Evolutionary conservation across 2,113 vertebrate species (phyloP).

Genomic region (Vidua chalybeata): DNA sequence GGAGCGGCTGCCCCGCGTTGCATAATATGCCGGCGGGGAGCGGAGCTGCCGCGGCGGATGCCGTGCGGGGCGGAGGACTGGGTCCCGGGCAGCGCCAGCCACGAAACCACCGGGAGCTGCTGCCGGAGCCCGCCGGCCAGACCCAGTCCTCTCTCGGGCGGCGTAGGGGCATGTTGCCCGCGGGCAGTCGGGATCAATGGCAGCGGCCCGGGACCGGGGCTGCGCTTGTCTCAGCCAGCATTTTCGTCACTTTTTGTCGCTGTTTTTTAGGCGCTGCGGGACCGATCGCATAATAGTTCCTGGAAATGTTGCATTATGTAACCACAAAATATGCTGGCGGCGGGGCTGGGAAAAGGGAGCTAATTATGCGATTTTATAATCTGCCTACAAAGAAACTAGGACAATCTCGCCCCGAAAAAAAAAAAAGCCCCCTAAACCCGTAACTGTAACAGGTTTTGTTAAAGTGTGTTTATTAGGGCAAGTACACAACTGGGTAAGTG

Average conservation of each 20-base stretch:
- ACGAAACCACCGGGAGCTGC: background rate
- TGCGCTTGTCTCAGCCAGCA: background rate
- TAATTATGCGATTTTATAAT: constrained; percentile 12
- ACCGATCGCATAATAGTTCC: constrained; percentile 18
- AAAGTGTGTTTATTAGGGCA: constrained; percentile 29
- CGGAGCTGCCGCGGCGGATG: background rate
- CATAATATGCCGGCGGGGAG: background rate
- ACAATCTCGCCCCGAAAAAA: constrained; percentile 23
- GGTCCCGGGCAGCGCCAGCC: background rate
- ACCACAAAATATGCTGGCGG: constrained; percentile 16
- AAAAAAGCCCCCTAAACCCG: background rate
- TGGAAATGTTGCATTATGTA: constrained; percentile 35
- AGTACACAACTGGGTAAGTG: constrained; percentile 57
- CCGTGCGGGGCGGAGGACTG: background rate
- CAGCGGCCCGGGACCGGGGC: background rate
- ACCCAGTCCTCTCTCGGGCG: background rate
- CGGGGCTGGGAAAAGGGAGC: background rate
- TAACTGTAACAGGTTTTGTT: constrained; percentile 34
- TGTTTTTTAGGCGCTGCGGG: background rate
- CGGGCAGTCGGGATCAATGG: background rate
- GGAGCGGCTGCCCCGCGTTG: background rate
- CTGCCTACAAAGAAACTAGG: constrained; percentile 73
- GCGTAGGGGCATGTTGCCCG: background rate
- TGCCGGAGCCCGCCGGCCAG: background rate
- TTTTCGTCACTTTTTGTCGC: background rate